These are phyloP conservation scores for Mustela lutreola DNA, from an alignment of 2,113 vertebrate genomes.

Conservation along the genomic window DNA sequence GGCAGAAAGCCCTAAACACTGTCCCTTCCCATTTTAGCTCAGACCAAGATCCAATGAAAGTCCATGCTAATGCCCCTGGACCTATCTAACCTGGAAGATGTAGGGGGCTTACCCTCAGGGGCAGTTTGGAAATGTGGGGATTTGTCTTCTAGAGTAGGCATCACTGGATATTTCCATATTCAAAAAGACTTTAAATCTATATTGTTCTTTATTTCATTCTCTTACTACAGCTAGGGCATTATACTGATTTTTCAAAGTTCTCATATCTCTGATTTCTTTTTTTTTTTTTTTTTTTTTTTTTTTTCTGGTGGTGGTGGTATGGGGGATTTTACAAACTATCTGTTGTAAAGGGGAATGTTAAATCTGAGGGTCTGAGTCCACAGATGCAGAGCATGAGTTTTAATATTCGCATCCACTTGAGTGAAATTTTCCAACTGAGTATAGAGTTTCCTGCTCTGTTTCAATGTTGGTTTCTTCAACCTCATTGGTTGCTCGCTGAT, in stretches of 20 bases:
- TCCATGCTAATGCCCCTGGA: neutral
- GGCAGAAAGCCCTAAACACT: no score
- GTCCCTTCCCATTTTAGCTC: neutral
- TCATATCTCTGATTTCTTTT: neutral
- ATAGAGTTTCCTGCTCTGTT: neutral
- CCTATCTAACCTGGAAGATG: neutral
- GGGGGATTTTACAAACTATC: neutral
- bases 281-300: neutral
- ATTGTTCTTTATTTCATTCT: neutral
- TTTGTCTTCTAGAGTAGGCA: neutral
- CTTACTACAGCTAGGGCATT: neutral
- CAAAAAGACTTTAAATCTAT: neutral
- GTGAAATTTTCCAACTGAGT: neutral
- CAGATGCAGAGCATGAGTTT: neutral
- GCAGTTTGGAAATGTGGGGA: neutral
- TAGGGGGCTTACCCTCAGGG: rapidly evolving
- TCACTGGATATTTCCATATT: neutral
- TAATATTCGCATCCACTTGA: neutral
- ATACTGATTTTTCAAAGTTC: neutral
- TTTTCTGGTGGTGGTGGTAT: neutral
- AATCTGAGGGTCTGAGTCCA: neutral
- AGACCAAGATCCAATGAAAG: neutral
- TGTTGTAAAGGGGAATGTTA: neutral
- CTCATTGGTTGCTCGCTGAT: neutral
- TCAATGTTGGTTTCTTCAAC: neutral